phyloP scores from a whole-genome alignment of 2,797 vertebrate genomes.

The Chromobotia macracanthus region DNA sequence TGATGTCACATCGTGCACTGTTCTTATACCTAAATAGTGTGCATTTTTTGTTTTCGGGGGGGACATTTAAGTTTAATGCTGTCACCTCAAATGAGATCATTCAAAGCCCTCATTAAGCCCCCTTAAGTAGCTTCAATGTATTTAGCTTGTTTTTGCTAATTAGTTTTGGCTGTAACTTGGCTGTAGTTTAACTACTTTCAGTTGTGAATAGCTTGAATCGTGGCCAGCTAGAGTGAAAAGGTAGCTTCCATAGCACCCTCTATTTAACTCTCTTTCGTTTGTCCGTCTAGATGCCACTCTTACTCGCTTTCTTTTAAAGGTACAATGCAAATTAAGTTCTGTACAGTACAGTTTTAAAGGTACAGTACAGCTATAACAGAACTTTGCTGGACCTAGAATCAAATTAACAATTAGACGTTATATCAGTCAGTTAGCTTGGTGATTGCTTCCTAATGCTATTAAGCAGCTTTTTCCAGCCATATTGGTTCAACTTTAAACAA shows the following conservation, averaged over 20 bases:
- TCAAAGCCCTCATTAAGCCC: not conserved
- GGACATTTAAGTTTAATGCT: not conserved
- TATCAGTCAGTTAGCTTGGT: not conserved
- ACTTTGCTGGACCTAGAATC: not conserved
- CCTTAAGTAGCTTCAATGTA: not conserved
- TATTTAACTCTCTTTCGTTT: slow-evolving; percentile 9
- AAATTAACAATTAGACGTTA: not conserved
- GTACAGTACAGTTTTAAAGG: not conserved
- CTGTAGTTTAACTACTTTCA: not conserved
- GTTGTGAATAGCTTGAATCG: not conserved
- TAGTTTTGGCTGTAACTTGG: not conserved
- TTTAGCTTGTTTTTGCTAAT: not conserved
- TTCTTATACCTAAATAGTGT: not conserved
- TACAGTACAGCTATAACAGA: not conserved
- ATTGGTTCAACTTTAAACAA: too few relatives aligned
- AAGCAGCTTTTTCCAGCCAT: not conserved
- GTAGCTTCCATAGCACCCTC: not conserved
- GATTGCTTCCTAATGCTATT: not conserved
- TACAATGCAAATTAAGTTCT: not conserved
- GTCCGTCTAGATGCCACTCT: slow-evolving; percentile 19
- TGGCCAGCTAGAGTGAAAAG: too few relatives aligned
- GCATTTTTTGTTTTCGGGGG: not conserved
- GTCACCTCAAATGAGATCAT: not conserved
- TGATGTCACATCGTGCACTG: not conserved
- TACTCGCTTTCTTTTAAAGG: slow-evolving; percentile 2